phyloP scores from a whole-genome alignment of 2,888 invertebrate species.

The Tipula lateralis region DNA sequence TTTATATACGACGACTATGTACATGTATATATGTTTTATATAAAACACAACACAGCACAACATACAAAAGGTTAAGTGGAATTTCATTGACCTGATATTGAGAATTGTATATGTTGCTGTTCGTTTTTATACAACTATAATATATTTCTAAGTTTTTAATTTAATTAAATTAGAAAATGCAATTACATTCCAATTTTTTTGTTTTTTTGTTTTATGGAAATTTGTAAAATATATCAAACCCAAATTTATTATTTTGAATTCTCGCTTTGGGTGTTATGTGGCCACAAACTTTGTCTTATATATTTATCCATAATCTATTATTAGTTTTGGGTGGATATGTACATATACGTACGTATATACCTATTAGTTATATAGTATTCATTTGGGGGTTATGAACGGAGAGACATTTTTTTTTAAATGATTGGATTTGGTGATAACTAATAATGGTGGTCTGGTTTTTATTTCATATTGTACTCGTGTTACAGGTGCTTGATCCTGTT shows the following conservation, averaged over 20 bases:
- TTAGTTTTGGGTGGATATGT: neutral
- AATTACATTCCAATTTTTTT: slow-evolving; percentile 6
- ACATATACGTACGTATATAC: neutral
- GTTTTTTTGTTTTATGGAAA: neutral
- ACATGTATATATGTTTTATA: no score
- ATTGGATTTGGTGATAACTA: neutral
- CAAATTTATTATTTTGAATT: slow-evolving; percentile 19
- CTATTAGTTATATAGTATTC: neutral
- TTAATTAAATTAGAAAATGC: slow-evolving; percentile 24
- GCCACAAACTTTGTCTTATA: slow-evolving; percentile 24
- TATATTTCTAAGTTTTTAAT: slow-evolving; percentile 20
- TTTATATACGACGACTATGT: neutral
- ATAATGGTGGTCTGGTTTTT: neutral
- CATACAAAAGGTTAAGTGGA: slow-evolving; percentile 3
- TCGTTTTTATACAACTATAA: neutral
- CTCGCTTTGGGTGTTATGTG: slow-evolving; percentile 24
- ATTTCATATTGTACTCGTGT: neutral
- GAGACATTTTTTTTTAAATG: neutral
- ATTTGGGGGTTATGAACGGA: neutral
- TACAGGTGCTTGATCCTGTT: neutral
- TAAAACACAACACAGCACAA: neutral
- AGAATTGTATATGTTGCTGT: neutral
- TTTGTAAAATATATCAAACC: slow-evolving; percentile 14
- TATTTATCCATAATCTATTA: neutral
- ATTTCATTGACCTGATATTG: slow-evolving; percentile 24